A percentile compares a stretch with the other conserved stretches of the same genome.
phyloP scores from a whole-genome alignment of 2,797 vertebrate genomes.

The Chiroxiphia lanceolata region DNA sequence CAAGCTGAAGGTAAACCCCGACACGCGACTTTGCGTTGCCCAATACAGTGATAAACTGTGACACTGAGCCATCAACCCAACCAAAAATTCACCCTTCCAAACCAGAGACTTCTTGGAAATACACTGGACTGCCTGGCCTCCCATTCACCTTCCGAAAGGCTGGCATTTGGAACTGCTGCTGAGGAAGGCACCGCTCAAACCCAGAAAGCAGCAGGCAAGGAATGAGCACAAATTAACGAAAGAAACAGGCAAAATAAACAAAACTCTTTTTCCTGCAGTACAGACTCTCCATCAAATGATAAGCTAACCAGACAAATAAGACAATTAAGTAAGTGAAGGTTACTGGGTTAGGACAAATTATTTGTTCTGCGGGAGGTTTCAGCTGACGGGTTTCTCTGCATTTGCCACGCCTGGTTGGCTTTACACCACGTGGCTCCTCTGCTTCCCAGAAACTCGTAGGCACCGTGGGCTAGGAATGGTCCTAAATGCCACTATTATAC shows the following conservation, averaged over 20 bases:
- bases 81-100: neutral
- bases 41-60: neutral
- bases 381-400: neutral
- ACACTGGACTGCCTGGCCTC: neutral
- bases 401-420: neutral
- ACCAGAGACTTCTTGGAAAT: neutral
- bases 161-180: neutral
- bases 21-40: rapidly evolving
- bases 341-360: neutral
- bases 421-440: neutral
- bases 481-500: neutral
- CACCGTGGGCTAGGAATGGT: neutral
- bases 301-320: neutral
- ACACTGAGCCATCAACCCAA: rapidly evolving
- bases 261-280: neutral
- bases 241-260: neutral
- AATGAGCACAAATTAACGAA: neutral
- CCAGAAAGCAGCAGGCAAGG: neutral
- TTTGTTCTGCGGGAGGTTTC: neutral
- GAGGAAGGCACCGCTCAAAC: neutral
- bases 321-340: constrained; percentile 2
- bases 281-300: neutral
- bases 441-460: neutral
- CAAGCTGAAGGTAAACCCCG: neutral
- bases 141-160: neutral